Percentiles rank a stretch among this genome's conserved stretches.
Conservation (phyloP, 2,113 vertebrate genomes). For the Cyphotilapia sp. region DNA sequence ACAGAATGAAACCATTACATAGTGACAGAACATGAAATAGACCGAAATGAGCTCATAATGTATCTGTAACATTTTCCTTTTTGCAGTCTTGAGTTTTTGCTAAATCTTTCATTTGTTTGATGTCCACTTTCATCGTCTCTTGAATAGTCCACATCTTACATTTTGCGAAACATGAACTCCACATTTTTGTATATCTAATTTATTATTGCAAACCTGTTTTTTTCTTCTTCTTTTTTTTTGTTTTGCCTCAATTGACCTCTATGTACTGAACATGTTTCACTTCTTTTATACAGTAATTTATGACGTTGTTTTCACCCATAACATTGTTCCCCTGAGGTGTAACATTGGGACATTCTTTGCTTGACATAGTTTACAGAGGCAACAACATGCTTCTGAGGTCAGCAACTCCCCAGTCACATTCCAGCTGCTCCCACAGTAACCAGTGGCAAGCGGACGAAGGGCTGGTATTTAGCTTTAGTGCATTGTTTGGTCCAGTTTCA, state of each 20-base stretch:
- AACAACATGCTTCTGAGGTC: constrained; percentile 65
- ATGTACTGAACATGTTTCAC: background rate
- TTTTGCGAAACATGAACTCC: background rate
- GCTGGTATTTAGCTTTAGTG: background rate
- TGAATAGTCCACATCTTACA: background rate
- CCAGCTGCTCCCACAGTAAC: constrained; percentile 69
- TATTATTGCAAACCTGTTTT: background rate
- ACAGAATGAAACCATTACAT: background rate
- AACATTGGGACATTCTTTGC: constrained; percentile 56
- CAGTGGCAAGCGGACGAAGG: background rate
- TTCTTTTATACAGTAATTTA: constrained; percentile 27
- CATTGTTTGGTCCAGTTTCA: constrained; percentile 19
- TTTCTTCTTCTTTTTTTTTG: background rate
- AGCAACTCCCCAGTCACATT: constrained; percentile 60
- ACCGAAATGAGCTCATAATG: background rate
- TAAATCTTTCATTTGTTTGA: background rate
- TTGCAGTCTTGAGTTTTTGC: background rate
- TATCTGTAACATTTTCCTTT: background rate
- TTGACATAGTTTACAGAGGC: constrained; percentile 50
- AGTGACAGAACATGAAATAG: background rate
- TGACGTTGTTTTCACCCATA: constrained; percentile 24
- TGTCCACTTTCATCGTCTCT: background rate
- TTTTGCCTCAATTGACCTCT: background rate
- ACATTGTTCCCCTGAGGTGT: constrained; percentile 6
- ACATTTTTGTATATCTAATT: background rate